Base-by-base conservation (phyloP, 2,797 vertebrate genomes). In the Sebastes minor region DNA sequence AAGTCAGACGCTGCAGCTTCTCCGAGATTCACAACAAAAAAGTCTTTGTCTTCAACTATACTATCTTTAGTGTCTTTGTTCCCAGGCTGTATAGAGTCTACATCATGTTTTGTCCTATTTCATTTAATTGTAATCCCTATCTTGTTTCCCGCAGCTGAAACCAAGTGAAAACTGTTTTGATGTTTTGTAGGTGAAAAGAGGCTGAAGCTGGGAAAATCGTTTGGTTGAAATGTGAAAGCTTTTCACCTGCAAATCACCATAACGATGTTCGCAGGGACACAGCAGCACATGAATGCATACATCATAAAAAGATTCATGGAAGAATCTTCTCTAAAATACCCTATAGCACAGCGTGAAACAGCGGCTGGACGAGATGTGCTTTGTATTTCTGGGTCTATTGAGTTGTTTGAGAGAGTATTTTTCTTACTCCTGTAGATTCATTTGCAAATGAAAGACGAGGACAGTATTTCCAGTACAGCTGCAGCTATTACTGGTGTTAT, bases 231-330 rank as follows among this genome's bases (percentile, higher is more conserved):
- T 61, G 23, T 13, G 38, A 61, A 76, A 61, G 46, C 8, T 73
- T 86, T n/a, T 71, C 16, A 86, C 49, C 67, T 81, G 73, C 20
- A 60, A 59, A 72, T 80, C 64, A 53, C 25, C 25, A 18, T 14
- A 61, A 53, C 6, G 10, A 60, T 7, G 33, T 59, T 73, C 30
- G 52, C 13, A 53, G 22, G 13, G 60, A 52, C 33, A 13, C 33
- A 35, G 33, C 4, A 35, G 12, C 56, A 38, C 71, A 76, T 75
- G 49, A 59, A 78, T 12, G 73, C 42, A 63, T 33, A 35, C 23
- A 8, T 42, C 49, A 71, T 27, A n/a, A 28, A 74, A 42, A 16
- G 33, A 74, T 64, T 55, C 28, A 63, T 20, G 23, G 53, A 60
- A 23, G 38, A 55, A 46, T 33, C 16, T 3, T 16, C 7, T 71